These are phyloP conservation scores for Abramis brama DNA, from an alignment of 2,113 vertebrate genomes.

Conservation along the genomic window DNA sequence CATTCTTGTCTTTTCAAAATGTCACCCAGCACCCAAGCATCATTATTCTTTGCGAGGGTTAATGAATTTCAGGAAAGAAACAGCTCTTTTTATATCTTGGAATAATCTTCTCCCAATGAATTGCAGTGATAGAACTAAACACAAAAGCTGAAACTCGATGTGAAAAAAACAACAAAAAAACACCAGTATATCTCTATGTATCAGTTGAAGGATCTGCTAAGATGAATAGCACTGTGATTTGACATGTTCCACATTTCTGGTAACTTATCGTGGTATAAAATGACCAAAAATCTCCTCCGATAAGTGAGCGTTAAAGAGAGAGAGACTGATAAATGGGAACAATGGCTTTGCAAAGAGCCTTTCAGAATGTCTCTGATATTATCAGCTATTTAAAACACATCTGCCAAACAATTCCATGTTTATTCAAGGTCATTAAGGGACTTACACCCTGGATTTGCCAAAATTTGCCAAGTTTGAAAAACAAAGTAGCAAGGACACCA, in stretches of 20 bases:
- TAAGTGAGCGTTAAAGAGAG: slow-evolving; percentile 19
- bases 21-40: not conserved
- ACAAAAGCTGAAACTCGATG: not conserved
- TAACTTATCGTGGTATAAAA: not conserved
- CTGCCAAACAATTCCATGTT: not conserved
- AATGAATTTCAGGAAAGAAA: not conserved
- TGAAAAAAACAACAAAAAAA: not conserved
- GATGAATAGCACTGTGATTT: slow-evolving; percentile 30
- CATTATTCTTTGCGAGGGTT: not conserved
- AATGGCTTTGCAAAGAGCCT: not conserved
- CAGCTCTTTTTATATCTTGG: not conserved
- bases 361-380: not conserved
- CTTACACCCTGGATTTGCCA: not conserved
- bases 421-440: slow-evolving; percentile 22
- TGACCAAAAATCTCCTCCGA: slow-evolving; percentile 20
- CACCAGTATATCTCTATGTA: not conserved
- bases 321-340: not conserved
- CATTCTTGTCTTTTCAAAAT: not conserved
- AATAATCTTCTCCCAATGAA: not conserved
- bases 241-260: not conserved
- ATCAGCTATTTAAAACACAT: slow-evolving; percentile 8
- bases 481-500: not conserved
- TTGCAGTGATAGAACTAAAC: not conserved
- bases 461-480: not conserved
- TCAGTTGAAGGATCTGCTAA: not conserved